Base-by-base conservation (phyloP, 2,888 invertebrate species). In the Branchipolynoe longqiensis region DNA sequence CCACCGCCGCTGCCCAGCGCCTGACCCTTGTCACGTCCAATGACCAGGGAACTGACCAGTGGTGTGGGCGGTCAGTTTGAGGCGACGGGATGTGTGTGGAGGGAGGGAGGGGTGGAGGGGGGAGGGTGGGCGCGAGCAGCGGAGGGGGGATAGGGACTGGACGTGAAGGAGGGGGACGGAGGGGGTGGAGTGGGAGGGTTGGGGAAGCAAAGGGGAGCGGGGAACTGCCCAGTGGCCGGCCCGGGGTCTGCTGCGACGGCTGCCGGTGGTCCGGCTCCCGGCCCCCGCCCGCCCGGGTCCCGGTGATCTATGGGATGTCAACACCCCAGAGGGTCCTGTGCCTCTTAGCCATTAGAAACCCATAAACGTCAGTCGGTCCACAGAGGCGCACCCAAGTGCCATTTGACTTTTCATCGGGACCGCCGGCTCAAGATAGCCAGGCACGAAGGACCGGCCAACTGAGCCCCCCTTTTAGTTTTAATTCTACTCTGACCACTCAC, bases 11-110 rank as follows among this genome's bases (percentile, higher is more conserved):
- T 78, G 78, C 41, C 78, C 78, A 78, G 48, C 78, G 78, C 48
- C 78, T 78, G 78, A 78, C 78, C 78, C 54, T 22, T 54, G 78
- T 78, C 48, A 78, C 3, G 6, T 41, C 78, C 78, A 69, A 69
- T 69, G 69, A 69, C 69, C 69, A n/a, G 2, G 6, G n/a, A 1
- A 25, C 40, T 78, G 78, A 78, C 78, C 78, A 25, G 14, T 48
- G 48, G 8, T 18, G 8, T 8, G 8, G 8, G 8, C 62, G 25
- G 62, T 25, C 12, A 14, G n/a, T 25, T 0, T 14, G 31, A 31
- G 31, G n/a, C 12, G 28, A 28, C 28, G 28, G 14, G 28, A 62
- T 25, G 62, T 12, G 62, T 12, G 8, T 8, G 8, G 18, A 18
- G 8, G 18, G 48, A 8, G 8, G 48, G 8, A 48, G 8, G 48